A percentile compares a stretch with the other conserved stretches of the same genome.
phyloP scores from a whole-genome alignment of 2,113 vertebrate species.

The Tetrao urogallus region DNA sequence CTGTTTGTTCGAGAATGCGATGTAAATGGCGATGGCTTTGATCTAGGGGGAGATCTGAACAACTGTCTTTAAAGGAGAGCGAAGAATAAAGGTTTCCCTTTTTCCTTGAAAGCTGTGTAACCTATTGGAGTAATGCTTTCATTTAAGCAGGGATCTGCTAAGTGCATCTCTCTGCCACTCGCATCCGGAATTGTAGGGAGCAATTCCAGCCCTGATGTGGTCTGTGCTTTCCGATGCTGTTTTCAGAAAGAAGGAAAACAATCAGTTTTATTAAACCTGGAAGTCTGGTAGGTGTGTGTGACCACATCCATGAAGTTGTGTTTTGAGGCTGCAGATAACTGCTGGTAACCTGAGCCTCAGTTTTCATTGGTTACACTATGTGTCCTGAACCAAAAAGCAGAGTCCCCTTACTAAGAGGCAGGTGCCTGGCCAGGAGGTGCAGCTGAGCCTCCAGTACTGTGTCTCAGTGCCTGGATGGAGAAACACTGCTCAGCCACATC shows the following conservation, averaged over 20 bases:
- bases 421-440: neutral
- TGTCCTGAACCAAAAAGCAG: accelerated
- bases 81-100: accelerated
- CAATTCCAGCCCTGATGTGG: accelerated
- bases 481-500: neutral
- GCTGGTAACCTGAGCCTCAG: neutral
- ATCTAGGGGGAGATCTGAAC: neutral
- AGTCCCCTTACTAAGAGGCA: accelerated
- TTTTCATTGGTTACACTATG: accelerated
- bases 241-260: neutral
- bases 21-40: neutral
- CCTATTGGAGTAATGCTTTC: neutral
- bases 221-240: neutral
- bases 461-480: neutral
- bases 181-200: neutral
- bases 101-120: neutral
- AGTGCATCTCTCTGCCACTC: neutral
- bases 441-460: neutral
- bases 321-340: neutral
- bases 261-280: accelerated
- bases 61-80: neutral
- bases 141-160: neutral
- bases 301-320: neutral
- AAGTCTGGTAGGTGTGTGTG: neutral
- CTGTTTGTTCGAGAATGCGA: neutral